These are phyloP conservation scores for Cotesia typhae DNA, from an alignment of 1,140 invertebrate species.

Conservation along the genomic window DNA sequence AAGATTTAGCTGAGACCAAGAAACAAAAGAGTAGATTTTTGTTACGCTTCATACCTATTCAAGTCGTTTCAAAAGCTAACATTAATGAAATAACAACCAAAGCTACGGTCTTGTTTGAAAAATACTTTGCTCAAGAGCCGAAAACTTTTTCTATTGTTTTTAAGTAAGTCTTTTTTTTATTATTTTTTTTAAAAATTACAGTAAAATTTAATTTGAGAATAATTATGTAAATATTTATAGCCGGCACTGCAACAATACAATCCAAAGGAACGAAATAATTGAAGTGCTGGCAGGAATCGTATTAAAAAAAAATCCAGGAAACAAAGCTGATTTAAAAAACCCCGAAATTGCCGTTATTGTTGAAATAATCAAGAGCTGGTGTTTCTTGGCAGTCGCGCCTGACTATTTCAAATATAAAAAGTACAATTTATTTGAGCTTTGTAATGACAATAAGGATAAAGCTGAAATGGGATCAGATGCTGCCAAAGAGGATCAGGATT, in stretches of 20 bases:
- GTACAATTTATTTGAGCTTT: constrained; percentile 73
- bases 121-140: constrained; percentile 76
- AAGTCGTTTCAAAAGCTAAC: constrained; percentile 81
- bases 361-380: constrained; percentile 77
- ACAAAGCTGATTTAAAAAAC: constrained; percentile 80
- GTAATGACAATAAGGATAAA: constrained; percentile 45
- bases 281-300: constrained; percentile 76
- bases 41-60: constrained; percentile 81
- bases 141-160: constrained; percentile 81
- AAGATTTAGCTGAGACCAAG: constrained; percentile 75
- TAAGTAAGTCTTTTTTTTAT: constrained; percentile 67
- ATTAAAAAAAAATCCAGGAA: constrained; percentile 71
- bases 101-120: constrained; percentile 75
- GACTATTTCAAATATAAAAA: constrained; percentile 75
- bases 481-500: constrained; percentile 37
- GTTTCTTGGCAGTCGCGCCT: constrained; percentile 73
- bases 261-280: constrained; percentile 76
- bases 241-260: constrained; percentile 79
- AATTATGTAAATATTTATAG: constrained; percentile 51
- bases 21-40: constrained; percentile 77
- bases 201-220: not conserved
- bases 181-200: not conserved
- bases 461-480: not conserved
- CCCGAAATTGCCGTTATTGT: constrained; percentile 80
- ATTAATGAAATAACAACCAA: constrained; percentile 75